Evolutionary conservation across 2,113 vertebrate species (phyloP).

Genomic region (Colistium nudipinnis): DNA sequence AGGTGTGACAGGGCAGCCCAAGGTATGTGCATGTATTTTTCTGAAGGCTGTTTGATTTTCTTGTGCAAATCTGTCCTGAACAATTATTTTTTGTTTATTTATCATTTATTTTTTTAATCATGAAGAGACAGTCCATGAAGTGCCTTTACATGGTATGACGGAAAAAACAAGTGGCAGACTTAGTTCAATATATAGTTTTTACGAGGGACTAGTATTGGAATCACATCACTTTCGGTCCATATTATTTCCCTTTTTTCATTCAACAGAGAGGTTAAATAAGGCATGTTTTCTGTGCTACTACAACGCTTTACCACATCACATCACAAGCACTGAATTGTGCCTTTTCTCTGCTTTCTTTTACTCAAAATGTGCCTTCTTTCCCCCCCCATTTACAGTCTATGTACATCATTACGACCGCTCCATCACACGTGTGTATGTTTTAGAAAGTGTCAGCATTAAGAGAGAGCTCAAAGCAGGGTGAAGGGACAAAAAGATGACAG

Average conservation of each 20-base stretch:
- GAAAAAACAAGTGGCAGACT: too few relatives aligned
- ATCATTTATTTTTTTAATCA: too few relatives aligned
- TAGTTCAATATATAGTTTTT: too few relatives aligned
- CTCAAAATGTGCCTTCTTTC: background rate
- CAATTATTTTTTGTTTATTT: too few relatives aligned
- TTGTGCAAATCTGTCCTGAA: background rate
- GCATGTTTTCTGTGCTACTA: background rate
- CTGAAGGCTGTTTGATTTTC: slow-evolving; percentile 2
- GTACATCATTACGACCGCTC: background rate
- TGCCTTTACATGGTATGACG: too few relatives aligned
- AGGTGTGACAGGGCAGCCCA: slow-evolving; percentile 22
- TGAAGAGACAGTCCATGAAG: too few relatives aligned
- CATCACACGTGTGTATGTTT: background rate
- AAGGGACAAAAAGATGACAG: slow-evolving; percentile 3
- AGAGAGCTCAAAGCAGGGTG: background rate
- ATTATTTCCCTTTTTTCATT: background rate
- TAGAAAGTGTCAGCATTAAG: background rate
- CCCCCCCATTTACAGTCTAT: background rate
- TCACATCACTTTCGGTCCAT: background rate
- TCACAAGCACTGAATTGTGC: background rate
- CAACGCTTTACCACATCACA: background rate
- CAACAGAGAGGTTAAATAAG: background rate
- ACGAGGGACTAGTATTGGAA: too few relatives aligned
- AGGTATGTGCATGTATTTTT: slow-evolving; percentile 16
- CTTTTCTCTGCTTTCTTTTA: background rate